phyloP scores from a whole-genome alignment of 2,113 vertebrate species.

The Paradisaea rubra region DNA sequence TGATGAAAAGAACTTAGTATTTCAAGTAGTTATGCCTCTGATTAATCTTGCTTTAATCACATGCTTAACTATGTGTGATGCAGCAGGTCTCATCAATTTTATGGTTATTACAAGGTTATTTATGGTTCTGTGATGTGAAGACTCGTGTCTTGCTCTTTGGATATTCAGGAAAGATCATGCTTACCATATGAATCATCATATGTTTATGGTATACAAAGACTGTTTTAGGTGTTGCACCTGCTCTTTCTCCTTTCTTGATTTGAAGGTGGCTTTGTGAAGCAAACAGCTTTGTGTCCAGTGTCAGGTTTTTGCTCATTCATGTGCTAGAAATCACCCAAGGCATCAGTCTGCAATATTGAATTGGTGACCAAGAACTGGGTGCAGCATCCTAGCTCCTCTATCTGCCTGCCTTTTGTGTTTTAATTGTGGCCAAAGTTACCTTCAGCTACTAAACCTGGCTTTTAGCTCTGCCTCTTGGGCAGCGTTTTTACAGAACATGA shows the following conservation, averaged over 20 bases:
- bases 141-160: neutral
- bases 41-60: constrained; percentile 15
- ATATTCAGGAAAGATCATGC: neutral
- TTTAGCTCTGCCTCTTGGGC: neutral
- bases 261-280: neutral
- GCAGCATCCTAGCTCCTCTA: neutral
- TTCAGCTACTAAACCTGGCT: neutral
- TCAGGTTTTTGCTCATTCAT: neutral
- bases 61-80: neutral
- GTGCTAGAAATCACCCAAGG: neutral
- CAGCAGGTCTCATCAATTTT: neutral
- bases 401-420: neutral
- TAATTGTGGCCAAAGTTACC: neutral
- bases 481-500: neutral
- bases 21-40: neutral
- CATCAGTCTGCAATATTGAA: neutral
- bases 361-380: neutral
- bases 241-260: neutral
- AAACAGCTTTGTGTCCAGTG: neutral
- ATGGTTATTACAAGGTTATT: neutral
- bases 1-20: neutral
- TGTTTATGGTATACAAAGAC: neutral
- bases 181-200: rapidly evolving
- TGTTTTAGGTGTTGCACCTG: neutral
- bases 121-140: neutral